phyloP scores from a whole-genome alignment of 2,888 invertebrate genomes.

The Nemotelus nigrinus region DNA sequence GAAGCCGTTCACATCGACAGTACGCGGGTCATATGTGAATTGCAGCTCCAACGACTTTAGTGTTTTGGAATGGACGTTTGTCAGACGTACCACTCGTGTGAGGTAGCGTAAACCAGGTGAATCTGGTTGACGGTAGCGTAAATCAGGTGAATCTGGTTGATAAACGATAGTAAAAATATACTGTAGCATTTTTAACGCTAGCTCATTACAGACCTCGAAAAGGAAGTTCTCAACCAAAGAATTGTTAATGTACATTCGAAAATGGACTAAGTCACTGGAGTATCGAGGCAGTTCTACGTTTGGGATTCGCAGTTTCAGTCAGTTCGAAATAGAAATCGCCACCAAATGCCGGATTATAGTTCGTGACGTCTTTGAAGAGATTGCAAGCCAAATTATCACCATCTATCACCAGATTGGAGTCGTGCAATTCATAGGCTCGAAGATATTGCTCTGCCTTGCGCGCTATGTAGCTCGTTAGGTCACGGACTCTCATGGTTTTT shows the following conservation, averaged over 20 bases:
- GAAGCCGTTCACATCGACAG: slow-evolving; percentile 57
- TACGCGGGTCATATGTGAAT: slow-evolving; percentile 51
- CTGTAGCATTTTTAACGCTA: slow-evolving; percentile 71
- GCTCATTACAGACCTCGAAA: slow-evolving; percentile 69
- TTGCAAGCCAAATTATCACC: too few species aligned
- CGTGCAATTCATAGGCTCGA: slow-evolving; percentile 72
- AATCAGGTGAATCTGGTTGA: too few species aligned
- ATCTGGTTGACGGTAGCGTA: slow-evolving; percentile 57
- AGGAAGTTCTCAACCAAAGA: slow-evolving; percentile 78
- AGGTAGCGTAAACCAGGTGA: slow-evolving; percentile 58
- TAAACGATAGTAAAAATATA: slow-evolving; percentile 68
- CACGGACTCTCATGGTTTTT: slow-evolving; percentile 93
- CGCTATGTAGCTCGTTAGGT: slow-evolving; percentile 83
- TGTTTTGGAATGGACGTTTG: slow-evolving; percentile 59
- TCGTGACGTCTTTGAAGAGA: too few species aligned
- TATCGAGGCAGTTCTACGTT: slow-evolving; percentile 71
- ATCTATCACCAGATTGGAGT: too few species aligned
- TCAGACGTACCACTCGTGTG: slow-evolving; percentile 59
- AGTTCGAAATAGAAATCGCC: too few species aligned
- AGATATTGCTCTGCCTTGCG: slow-evolving; percentile 73
- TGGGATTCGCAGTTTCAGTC: slow-evolving; percentile 74
- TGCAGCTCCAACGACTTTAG: slow-evolving; percentile 53
- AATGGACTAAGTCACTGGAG: slow-evolving; percentile 75
- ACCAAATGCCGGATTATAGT: too few species aligned
- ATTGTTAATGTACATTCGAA: slow-evolving; percentile 72